These are phyloP conservation scores for Nymphalis urticae DNA, from an alignment of 2,888 invertebrate genomes.

Conservation along the genomic window DNA sequence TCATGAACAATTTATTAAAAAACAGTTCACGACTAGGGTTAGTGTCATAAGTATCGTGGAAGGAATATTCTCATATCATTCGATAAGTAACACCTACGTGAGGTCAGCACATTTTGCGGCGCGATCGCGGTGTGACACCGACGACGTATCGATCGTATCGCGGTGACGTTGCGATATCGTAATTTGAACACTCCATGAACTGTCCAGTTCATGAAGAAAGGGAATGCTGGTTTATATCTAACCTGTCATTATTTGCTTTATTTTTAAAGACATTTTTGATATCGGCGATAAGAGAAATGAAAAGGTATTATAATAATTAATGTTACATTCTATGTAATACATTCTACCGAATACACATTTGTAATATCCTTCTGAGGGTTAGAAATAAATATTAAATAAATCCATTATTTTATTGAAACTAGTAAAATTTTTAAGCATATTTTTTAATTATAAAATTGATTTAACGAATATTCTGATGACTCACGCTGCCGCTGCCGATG, in stretches of 20 bases:
- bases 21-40: neutral
- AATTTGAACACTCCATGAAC: conserved; percentile 68
- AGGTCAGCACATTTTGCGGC: conserved; percentile 73
- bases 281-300: conserved; percentile 29
- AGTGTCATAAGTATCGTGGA: conserved; percentile 9
- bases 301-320: conserved; percentile 21
- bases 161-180: conserved; percentile 72
- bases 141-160: conserved; percentile 75
- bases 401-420: neutral
- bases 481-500: neutral
- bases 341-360: too few relatives aligned
- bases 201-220: conserved; percentile 64
- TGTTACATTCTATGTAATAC: neutral
- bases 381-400: too few relatives aligned
- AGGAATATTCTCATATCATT: conserved; percentile 52
- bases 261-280: conserved; percentile 44
- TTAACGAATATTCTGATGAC: conserved; percentile 3
- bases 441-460: neutral
- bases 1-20: conserved; percentile 3
- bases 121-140: conserved; percentile 79
- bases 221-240: conserved; percentile 61
- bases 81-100: conserved; percentile 71
- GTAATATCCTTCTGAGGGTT: too few relatives aligned
- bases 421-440: neutral
- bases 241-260: conserved; percentile 63